Evolutionary conservation across 2,797 vertebrate species (phyloP).

Genomic region (Amniataba percoides): DNA sequence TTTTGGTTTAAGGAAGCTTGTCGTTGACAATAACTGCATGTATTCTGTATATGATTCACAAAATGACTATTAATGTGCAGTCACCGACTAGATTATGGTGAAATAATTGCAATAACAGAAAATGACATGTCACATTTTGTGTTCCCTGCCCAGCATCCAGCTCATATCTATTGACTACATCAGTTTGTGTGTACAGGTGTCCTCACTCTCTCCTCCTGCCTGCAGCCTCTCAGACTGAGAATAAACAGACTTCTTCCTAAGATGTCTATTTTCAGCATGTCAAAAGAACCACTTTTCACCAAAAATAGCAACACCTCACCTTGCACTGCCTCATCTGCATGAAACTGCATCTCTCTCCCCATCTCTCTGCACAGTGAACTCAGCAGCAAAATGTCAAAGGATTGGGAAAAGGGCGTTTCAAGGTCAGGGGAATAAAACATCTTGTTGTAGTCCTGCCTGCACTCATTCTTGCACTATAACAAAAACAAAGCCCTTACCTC

Average conservation of each 20-base stretch:
- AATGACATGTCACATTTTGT: not conserved
- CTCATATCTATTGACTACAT: not conserved
- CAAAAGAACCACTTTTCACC: constrained; percentile 28
- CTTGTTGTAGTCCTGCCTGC: not conserved
- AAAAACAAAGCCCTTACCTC: constrained; percentile 42
- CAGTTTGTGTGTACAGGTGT: constrained; percentile 25
- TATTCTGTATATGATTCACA: not conserved
- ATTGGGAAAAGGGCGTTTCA: constrained; percentile 35
- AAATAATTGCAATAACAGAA: not conserved
- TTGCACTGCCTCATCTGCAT: constrained; percentile 37
- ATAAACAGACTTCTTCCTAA: constrained; percentile 22
- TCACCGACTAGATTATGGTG: not conserved
- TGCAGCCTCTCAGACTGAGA: constrained; percentile 1
- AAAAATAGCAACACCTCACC: constrained; percentile 53
- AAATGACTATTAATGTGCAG: not conserved
- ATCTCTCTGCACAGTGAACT: constrained; percentile 13
- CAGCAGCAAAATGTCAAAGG: constrained; percentile 13
- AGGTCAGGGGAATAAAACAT: constrained; percentile 35
- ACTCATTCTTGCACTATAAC: not conserved
- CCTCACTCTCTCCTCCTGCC: constrained; percentile 14
- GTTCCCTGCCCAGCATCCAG: not conserved
- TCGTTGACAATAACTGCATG: not conserved
- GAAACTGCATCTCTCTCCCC: constrained; percentile 28
- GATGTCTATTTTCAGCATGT: constrained; percentile 50
- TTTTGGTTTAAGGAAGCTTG: not conserved